A percentile compares a stretch with the other conserved stretches of the same genome.
Evolutionary conservation across 2,113 vertebrate species (phyloP).

Genomic region (Microtus ochrogaster): DNA sequence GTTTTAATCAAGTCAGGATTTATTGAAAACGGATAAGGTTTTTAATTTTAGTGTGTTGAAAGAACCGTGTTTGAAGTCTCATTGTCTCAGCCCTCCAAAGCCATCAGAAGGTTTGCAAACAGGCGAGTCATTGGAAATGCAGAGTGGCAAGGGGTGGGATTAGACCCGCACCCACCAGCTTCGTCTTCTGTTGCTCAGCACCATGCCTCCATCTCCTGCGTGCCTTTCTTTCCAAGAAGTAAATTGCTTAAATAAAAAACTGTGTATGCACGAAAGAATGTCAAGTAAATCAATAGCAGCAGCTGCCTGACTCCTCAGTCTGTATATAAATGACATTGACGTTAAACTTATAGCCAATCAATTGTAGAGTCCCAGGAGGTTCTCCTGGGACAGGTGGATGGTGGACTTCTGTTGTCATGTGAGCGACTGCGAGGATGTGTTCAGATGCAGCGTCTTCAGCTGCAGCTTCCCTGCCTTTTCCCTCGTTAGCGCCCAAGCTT

Average conservation of each 20-base stretch:
- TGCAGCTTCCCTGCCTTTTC: neutral
- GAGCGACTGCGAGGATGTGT: neutral
- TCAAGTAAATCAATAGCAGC: slow-evolving; percentile 56
- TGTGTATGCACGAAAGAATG: neutral
- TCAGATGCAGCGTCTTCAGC: too few species aligned
- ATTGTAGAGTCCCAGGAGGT: slow-evolving; percentile 34
- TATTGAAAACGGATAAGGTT: neutral
- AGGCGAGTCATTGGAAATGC: neutral
- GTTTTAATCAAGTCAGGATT: neutral
- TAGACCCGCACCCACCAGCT: neutral
- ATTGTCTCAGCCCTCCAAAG: slow-evolving; percentile 1
- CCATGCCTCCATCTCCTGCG: neutral
- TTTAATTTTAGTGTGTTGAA: neutral
- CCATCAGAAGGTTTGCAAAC: slow-evolving; percentile 3
- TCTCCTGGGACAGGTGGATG: neutral
- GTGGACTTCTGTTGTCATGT: neutral
- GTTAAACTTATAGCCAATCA: slow-evolving; percentile 55
- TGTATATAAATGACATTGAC: neutral
- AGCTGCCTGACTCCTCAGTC: neutral
- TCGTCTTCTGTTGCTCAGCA: neutral
- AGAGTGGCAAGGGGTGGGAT: neutral
- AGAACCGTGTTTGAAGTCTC: neutral
- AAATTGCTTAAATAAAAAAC: slow-evolving; percentile 33
- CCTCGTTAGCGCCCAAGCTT: neutral
- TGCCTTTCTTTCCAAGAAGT: slow-evolving; percentile 10